phyloP scores from a whole-genome alignment of 2,113 vertebrate species.

The Chloropsis hardwickii region DNA sequence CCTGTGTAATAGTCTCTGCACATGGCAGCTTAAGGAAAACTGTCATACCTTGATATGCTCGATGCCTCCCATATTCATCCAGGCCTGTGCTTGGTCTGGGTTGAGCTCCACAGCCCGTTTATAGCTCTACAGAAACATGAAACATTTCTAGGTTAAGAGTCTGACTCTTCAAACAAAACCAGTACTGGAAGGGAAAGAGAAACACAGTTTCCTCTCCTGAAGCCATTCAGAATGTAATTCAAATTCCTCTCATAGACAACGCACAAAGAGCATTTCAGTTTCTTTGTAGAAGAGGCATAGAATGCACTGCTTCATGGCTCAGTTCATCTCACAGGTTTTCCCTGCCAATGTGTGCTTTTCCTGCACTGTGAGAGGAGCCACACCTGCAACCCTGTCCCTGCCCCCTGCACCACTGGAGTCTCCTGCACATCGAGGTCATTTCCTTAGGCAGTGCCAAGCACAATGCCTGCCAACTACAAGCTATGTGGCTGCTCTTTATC shows the following conservation, averaged over 20 bases:
- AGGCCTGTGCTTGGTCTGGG: conserved; percentile 92
- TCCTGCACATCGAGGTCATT: background rate
- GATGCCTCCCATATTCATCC: conserved; percentile 99
- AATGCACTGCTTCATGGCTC: background rate
- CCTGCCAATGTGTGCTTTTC: background rate
- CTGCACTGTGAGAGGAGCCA: background rate
- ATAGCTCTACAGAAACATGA: conserved; percentile 82
- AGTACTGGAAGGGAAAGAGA: background rate
- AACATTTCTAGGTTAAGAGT: conserved; percentile 15
- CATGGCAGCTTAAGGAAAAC: background rate
- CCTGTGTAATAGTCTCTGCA: background rate
- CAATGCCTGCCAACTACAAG: background rate
- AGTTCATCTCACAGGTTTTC: background rate
- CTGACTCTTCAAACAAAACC: background rate
- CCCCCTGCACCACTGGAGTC: background rate
- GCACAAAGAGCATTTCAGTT: background rate
- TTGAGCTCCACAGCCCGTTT: conserved; percentile 86
- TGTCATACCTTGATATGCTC: conserved; percentile 91
- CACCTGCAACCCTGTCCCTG: background rate
- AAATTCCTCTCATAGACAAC: background rate
- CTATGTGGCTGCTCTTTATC: background rate
- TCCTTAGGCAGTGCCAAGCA: background rate
- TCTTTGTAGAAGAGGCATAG: background rate
- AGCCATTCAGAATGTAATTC: background rate
- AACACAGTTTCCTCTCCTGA: background rate